Conservation (phyloP, 2,113 vertebrate species). For the Sus scrofa region T2T-Sscrofa CM000813.6:126142001-126142500, state of each 20-base stretch:
- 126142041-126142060: too few species aligned
- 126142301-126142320: constrained; percentile 25
- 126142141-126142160: too few species aligned
- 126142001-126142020: too few species aligned
- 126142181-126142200: too few species aligned
- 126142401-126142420: not conserved
- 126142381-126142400: not conserved
- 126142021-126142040: too few species aligned
- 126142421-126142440: not conserved
- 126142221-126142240: not conserved
- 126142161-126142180: too few species aligned
- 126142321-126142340: not conserved
- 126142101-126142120: too few species aligned
- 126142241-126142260: not conserved
- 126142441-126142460: not conserved
- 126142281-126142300: not conserved
- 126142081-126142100: too few species aligned
- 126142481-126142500: not conserved
- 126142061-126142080: too few species aligned
- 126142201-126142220: not conserved
- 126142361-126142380: not conserved
- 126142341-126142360: not conserved
- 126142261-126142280: not conserved
- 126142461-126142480: not conserved
- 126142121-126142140: too few species aligned